Base-by-base conservation (phyloP, 2,888 invertebrate species). In the Philonicus albiceps region DNA sequence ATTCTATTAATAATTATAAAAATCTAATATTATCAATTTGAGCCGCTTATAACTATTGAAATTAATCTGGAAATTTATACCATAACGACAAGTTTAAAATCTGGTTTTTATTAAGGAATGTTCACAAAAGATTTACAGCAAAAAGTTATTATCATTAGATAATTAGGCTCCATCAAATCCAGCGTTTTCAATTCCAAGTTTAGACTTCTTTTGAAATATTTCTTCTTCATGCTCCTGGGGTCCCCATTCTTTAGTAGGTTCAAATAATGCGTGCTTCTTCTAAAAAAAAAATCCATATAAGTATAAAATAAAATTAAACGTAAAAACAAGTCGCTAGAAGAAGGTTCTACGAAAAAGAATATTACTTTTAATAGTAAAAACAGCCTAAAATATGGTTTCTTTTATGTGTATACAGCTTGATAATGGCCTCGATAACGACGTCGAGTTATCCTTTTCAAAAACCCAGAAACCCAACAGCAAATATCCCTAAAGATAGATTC, bases 231-330 rank as follows among this genome's bases (percentile, higher is more conserved):
- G 19, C 73, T 75, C 81, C 88, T 91, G 91, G 30, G 94, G 93
- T 78, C 92, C 92, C 94, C 94, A 94, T 0, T 90, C 90, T n/a
- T 89, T 88, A 0, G 94, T 94, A 34, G 94, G 93, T 30, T 91
- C 91, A 88, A 94, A 93, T 73, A 94, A 90, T 5, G 92, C 92
- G 89, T 91, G 92, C n/a, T 94, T 93, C 85, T 93, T 91, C 94
- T 94, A 91, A 53, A 91, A 90, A 64, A 27, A 19, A 0, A 49
- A 43, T 43, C 1, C 0, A 19, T 16, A 6, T 49, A 1, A n/a
- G 6, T 16, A 43, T 43, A 13, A 16, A 43, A 43, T 13, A 43
- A 43, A 0, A 43, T 16, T 11, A 16, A 43, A 43, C 3, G 0
- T 43, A 11, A 43, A 40, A 40, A 31, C 31, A 31, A 31, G 5